Evolutionary conservation across 2,797 vertebrate species (phyloP).

Genomic region (Delichon dasypus): DNA sequence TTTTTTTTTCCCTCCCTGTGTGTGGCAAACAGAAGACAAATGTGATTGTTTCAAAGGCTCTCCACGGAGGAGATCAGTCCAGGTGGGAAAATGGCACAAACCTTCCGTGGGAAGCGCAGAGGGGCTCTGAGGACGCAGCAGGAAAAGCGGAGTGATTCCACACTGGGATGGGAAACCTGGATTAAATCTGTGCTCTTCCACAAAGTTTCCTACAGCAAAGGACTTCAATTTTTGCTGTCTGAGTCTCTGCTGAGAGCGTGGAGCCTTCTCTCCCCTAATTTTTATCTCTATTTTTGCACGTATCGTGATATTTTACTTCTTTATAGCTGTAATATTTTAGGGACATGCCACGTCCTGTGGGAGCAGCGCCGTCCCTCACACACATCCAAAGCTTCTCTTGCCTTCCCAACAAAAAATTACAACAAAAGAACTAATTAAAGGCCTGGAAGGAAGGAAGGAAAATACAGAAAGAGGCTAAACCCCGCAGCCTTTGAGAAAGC

Average conservation of each 20-base stretch:
- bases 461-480: not conserved
- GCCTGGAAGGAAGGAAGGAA: not conserved
- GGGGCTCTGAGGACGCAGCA: not conserved
- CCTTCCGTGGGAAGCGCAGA: not conserved
- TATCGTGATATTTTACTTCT: not conserved
- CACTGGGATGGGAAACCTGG: not conserved
- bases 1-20: not conserved
- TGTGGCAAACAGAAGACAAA: not conserved
- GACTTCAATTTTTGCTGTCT: not conserved
- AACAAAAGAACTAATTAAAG: not conserved
- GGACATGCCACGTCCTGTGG: accelerated
- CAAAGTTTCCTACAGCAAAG: not conserved
- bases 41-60: not conserved
- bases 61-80: not conserved
- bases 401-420: not conserved
- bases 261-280: not conserved
- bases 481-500: not conserved
- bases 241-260: not conserved
- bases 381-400: not conserved
- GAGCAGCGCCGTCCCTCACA: not conserved
- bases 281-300: not conserved
- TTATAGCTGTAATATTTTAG: not conserved
- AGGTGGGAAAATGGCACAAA: not conserved
- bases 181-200: not conserved
- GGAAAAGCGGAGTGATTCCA: not conserved